These are phyloP conservation scores for Natrix natrix DNA, from an alignment of 2,797 vertebrate species.

Conservation along the genomic window DNA sequence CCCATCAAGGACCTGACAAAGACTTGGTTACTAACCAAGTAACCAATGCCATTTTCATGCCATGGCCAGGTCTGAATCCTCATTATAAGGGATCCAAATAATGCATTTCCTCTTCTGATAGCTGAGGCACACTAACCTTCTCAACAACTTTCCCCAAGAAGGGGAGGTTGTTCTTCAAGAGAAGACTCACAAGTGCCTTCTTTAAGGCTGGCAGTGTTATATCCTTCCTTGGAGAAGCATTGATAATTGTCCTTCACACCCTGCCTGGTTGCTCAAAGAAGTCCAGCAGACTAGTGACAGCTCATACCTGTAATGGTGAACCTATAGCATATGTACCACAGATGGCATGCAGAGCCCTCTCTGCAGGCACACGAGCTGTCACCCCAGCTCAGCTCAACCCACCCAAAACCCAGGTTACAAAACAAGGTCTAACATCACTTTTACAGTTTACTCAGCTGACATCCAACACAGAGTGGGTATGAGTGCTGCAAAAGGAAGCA, in stretches of 20 bases:
- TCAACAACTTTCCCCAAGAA: background rate
- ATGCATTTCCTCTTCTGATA: background rate
- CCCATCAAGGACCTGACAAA: background rate
- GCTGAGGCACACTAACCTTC: background rate
- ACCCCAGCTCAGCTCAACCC: too few species aligned
- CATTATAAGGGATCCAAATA: background rate
- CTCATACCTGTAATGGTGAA: background rate
- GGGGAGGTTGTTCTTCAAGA: background rate
- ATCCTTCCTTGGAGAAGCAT: background rate
- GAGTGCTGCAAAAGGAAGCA: background rate
- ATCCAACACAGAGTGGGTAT: background rate
- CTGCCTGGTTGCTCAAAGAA: background rate
- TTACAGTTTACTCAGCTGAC: background rate
- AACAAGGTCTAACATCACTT: background rate
- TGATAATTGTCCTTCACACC: background rate
- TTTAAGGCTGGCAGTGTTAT: background rate
- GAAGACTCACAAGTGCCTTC: background rate
- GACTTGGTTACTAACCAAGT: background rate
- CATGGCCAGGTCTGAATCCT: background rate
- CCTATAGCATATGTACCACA: too few species aligned
- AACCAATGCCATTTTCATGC: background rate
- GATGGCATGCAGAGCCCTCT: too few species aligned
- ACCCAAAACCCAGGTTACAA: background rate
- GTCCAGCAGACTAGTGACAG: background rate
- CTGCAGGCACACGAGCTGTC: too few species aligned